Evolutionary conservation across 53 echinoderm and acorn worm genomes (phyloP).

Genomic region (Henricia sp.): DNA sequence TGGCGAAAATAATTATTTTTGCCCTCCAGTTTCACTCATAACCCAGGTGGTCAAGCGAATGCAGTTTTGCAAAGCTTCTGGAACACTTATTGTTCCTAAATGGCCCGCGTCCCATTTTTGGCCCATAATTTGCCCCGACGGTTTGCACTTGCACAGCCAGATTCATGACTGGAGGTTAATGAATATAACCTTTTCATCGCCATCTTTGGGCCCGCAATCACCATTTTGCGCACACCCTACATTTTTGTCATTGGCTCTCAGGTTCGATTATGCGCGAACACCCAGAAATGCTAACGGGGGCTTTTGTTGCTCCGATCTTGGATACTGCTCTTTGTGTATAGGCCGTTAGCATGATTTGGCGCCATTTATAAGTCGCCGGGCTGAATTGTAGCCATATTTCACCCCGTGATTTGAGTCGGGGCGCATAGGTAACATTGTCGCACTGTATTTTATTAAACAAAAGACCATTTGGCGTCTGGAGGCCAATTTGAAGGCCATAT

Average conservation of each 20-base stretch:
- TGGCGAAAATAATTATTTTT: slow-evolving; percentile 42
- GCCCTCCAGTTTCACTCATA: slow-evolving; percentile 42
- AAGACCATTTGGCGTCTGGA: too few species aligned
- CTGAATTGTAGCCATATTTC: background rate
- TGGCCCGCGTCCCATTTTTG: slow-evolving; percentile 51
- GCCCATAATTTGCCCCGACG: slow-evolving; percentile 34
- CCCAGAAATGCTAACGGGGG: background rate
- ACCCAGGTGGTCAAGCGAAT: slow-evolving; percentile 36
- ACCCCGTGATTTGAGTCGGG: background rate
- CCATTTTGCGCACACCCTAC: slow-evolving; percentile 12
- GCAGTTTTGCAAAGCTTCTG: background rate
- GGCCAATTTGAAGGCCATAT: too few species aligned
- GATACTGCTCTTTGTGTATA: background rate
- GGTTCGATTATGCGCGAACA: background rate
- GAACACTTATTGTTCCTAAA: slow-evolving; percentile 30
- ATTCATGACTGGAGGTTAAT: slow-evolving; percentile 46
- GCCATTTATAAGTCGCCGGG: background rate
- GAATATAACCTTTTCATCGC: slow-evolving; percentile 24
- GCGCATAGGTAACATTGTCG: background rate
- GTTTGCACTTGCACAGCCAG: slow-evolving; percentile 23
- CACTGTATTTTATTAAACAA: too few species aligned
- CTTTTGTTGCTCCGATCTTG: slow-evolving; percentile 17
- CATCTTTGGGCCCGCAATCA: slow-evolving; percentile 25
- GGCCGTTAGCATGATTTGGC: background rate
- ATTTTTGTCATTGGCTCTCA: slow-evolving; percentile 17